A percentile compares a stretch with the other conserved stretches of the same genome.
phyloP scores from a whole-genome alignment of 2,888 invertebrate species.

The Rhogogaster chlorosoma region DNA sequence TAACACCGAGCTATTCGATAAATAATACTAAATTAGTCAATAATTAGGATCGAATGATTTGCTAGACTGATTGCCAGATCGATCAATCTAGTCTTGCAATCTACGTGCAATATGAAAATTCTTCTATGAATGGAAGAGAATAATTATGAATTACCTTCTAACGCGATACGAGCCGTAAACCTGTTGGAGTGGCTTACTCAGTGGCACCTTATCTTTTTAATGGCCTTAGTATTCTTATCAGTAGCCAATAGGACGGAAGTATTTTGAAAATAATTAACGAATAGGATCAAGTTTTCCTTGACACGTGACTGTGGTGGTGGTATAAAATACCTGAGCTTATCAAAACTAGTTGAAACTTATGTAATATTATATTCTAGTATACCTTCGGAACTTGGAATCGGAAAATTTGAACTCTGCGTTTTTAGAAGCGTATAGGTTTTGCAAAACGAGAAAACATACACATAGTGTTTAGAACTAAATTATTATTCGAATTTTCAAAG shows the following conservation, averaged over 20 bases:
- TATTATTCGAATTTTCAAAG: not conserved
- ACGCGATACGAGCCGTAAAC: not conserved
- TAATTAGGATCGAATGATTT: not conserved
- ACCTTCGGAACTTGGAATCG: not conserved
- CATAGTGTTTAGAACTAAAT: not conserved
- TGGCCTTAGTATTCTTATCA: slow-evolving; percentile 16
- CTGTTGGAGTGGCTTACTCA: not conserved
- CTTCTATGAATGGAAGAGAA: not conserved
- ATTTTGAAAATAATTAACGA: slow-evolving; percentile 7
- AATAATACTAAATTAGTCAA: not conserved
- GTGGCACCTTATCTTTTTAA: slow-evolving; percentile 33
- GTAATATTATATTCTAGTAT: not conserved
- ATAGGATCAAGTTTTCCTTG: slow-evolving; percentile 20
- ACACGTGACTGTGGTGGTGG: slow-evolving; percentile 49
- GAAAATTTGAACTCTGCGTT: not conserved
- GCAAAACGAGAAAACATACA: not conserved
- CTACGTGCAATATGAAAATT: not conserved
- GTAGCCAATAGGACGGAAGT: slow-evolving; percentile 8
- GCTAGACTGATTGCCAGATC: not conserved
- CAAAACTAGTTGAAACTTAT: slow-evolving; percentile 11
- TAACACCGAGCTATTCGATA: not conserved
- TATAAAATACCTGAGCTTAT: slow-evolving; percentile 18
- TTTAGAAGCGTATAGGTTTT: not conserved
- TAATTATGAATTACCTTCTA: not conserved
- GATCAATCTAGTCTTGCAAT: not conserved